Evolutionary conservation across 2,113 vertebrate species (phyloP).

Genomic region (Lichenostomus cassidix): DNA sequence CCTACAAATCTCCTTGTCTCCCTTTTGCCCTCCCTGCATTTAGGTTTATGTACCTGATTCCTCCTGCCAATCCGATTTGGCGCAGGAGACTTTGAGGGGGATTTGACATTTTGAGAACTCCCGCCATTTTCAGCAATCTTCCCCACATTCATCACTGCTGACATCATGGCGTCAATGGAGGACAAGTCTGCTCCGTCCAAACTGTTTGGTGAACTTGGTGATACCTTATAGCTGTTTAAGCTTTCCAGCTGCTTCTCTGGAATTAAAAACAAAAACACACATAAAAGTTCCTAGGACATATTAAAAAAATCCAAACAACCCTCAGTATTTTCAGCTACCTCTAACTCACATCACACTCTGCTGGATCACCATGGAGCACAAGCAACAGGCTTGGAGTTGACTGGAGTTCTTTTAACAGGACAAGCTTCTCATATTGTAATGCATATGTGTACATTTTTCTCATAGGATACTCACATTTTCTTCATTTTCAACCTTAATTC

Average conservation of each 20-base stretch:
- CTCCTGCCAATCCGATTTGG: constrained; percentile 85
- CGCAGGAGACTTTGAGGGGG: constrained; percentile 82
- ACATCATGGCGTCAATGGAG: constrained; percentile 90
- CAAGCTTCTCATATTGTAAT: not conserved
- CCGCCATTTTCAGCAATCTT: constrained; percentile 82
- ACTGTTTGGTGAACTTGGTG: constrained; percentile 64
- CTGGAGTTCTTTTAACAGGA: not conserved
- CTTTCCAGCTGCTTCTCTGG: constrained; percentile 66
- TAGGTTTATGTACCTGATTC: constrained; percentile 79
- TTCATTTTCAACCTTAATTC: not conserved
- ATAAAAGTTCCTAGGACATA: not conserved
- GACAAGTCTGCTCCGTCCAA: constrained; percentile 83
- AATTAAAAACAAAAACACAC: constrained; percentile 58
- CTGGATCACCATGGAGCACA: not conserved
- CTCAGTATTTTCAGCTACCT: not conserved
- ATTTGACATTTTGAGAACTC: constrained; percentile 78
- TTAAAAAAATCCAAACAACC: not conserved
- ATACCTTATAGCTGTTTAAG: constrained; percentile 63
- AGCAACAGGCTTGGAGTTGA: not conserved
- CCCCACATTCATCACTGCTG: constrained; percentile 85
- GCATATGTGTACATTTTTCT: not conserved
- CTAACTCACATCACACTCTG: not conserved
- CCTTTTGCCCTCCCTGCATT: not conserved
- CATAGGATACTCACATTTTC: not conserved
- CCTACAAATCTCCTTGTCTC: not conserved